A percentile compares a stretch with the other conserved stretches of the same genome.
These are phyloP conservation scores for Acanthochromis polyacanthus DNA, from an alignment of 2,113 vertebrate species.

Conservation along the genomic window DNA sequence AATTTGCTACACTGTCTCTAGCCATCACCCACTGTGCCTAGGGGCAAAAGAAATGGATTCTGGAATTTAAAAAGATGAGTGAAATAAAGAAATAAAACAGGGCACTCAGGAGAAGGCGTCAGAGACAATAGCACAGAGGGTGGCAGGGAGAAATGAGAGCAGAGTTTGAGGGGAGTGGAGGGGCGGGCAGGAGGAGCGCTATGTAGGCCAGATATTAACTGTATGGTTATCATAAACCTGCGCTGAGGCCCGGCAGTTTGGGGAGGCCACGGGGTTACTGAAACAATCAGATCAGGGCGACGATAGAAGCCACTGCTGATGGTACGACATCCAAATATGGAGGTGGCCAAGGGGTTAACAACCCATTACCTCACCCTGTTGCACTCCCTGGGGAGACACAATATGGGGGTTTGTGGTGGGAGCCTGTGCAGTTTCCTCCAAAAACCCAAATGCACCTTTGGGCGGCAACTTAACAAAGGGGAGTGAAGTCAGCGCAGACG, in stretches of 20 bases:
- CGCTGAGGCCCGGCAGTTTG: slow-evolving; percentile 59
- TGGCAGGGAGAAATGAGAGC: slow-evolving; percentile 71
- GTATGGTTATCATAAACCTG: slow-evolving; percentile 66
- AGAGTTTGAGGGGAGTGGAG: slow-evolving; percentile 37
- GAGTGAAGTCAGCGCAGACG: slow-evolving; percentile 63
- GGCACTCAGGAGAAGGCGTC: slow-evolving; percentile 55
- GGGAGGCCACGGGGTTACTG: slow-evolving; percentile 59
- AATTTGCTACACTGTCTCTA: slow-evolving; percentile 77
- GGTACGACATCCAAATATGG: slow-evolving; percentile 28
- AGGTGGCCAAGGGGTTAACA: slow-evolving; percentile 63
- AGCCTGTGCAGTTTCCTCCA: slow-evolving; percentile 29
- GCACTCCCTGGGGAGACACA: slow-evolving; percentile 28
- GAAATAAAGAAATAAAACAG: slow-evolving; percentile 75
- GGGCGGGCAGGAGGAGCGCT: slow-evolving; percentile 29
- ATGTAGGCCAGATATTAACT: slow-evolving; percentile 75
- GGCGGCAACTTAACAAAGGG: slow-evolving; percentile 65
- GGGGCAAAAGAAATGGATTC: slow-evolving; percentile 78
- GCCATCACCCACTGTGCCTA: slow-evolving; percentile 63
- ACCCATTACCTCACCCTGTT: slow-evolving; percentile 64
- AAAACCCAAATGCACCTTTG: slow-evolving; percentile 66
- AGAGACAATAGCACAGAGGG: slow-evolving; percentile 74
- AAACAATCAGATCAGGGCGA: slow-evolving; percentile 64
- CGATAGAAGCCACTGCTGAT: slow-evolving; percentile 41
- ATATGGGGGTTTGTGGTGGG: slow-evolving; percentile 18
- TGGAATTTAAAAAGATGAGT: slow-evolving; percentile 75